Conservation (phyloP, 2,113 vertebrate genomes). For the Hystrix brachyura region DNA sequence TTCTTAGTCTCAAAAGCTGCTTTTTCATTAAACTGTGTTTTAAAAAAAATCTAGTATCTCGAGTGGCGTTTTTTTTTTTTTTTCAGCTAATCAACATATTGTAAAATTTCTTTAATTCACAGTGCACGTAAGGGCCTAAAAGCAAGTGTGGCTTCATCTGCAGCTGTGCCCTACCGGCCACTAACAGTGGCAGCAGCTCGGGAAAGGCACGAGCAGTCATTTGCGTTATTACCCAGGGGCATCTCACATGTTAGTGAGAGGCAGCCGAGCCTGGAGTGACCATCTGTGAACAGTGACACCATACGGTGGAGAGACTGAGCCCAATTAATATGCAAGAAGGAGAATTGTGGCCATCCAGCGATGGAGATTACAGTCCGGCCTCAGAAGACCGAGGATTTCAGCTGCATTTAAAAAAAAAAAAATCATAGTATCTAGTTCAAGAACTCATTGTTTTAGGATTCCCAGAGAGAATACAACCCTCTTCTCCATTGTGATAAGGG, state of each 20-base stretch:
- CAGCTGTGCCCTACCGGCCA: conserved; percentile 60
- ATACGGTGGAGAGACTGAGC: conserved; percentile 69
- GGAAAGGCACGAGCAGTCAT: conserved; percentile 65
- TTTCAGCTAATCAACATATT: not conserved
- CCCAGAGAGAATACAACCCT: not conserved
- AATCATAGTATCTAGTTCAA: not conserved
- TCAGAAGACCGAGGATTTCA: not conserved
- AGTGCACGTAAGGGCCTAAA: not conserved
- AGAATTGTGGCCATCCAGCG: conserved; percentile 61
- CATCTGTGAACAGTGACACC: conserved; percentile 76
- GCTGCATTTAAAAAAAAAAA: not conserved
- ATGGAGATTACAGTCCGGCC: conserved; percentile 51
- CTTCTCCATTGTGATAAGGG: not conserved
- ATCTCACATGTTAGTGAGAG: conserved; percentile 78
- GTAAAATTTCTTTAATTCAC: conserved; percentile 43
- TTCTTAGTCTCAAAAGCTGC: conserved; percentile 23
- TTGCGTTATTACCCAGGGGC: conserved; percentile 81
- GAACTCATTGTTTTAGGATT: conserved; percentile 9
- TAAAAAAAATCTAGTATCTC: not conserved
- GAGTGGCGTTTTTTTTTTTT: conserved; percentile 9
- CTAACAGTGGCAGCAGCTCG: not conserved
- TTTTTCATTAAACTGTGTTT: not conserved
- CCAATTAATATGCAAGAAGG: conserved; percentile 70
- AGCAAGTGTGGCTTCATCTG: not conserved
- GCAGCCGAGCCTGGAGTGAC: conserved; percentile 74